Evolutionary conservation across 2,113 vertebrate species (phyloP).

Genomic region (Oryzias celebensis): DNA sequence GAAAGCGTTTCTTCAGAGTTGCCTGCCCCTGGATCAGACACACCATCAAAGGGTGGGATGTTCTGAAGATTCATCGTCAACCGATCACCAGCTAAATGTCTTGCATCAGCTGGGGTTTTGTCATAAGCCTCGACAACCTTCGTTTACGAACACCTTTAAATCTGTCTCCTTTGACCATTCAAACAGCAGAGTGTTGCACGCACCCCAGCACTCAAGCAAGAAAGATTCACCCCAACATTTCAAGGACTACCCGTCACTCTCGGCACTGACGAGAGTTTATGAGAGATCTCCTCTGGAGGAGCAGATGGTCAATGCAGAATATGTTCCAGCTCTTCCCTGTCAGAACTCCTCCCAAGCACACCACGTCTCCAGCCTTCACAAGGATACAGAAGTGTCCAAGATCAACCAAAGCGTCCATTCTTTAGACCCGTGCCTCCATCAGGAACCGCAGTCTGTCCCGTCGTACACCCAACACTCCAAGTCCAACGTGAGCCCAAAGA

Average conservation of each 20-base stretch:
- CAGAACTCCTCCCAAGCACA: slow-evolving; percentile 58
- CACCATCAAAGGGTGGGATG: slow-evolving; percentile 11
- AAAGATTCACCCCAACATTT: slow-evolving; percentile 62
- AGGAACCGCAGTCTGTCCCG: slow-evolving; percentile 33
- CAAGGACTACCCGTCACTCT: slow-evolving; percentile 19
- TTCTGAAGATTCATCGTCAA: slow-evolving; percentile 22
- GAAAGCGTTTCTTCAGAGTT: slow-evolving; percentile 32
- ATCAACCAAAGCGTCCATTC: slow-evolving; percentile 45
- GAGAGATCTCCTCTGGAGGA: slow-evolving; percentile 60
- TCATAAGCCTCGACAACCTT: slow-evolving; percentile 33
- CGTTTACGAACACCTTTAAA: slow-evolving; percentile 14
- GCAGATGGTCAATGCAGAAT: slow-evolving; percentile 82
- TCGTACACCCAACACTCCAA: slow-evolving; percentile 41
- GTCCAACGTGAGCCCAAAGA: slow-evolving; percentile 67
- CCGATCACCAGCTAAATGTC: slow-evolving; percentile 39
- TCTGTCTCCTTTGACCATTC: slow-evolving; percentile 53
- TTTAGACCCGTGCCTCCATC: slow-evolving; percentile 51
- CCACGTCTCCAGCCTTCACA: slow-evolving; percentile 36
- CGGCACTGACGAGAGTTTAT: slow-evolving; percentile 20
- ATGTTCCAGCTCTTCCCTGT: slow-evolving; percentile 80
- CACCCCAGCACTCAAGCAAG: slow-evolving; percentile 56
- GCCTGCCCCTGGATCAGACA: slow-evolving; percentile 48
- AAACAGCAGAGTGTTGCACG: slow-evolving; percentile 35
- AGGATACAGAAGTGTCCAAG: slow-evolving; percentile 48
- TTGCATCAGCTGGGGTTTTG: slow-evolving; percentile 37